Base-by-base conservation (phyloP, 1,140 invertebrate genomes). In the Drosophila ironensis region DNA sequence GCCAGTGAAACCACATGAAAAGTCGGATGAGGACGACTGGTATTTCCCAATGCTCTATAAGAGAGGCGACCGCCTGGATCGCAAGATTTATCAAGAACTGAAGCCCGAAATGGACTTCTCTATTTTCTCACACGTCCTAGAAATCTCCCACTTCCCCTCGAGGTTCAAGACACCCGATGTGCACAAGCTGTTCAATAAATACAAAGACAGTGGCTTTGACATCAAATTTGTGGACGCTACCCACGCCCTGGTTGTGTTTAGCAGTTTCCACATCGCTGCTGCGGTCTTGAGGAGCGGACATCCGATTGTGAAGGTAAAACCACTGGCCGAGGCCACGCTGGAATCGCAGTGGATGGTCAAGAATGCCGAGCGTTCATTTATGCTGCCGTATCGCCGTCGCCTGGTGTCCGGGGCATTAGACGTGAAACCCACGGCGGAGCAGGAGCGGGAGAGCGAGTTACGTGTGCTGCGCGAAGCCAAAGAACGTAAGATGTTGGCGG, bases 201-300 rank as follows among this genome's bases (percentile, higher is more conserved):
- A 94, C 77, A 94, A 94, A 88, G 94, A 94, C 66, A 92, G 92
- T 9, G 94, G 94, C 37, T 97, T 97, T 90, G 95, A 97, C 81
- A 94, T 98, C 22, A 97, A 97, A 88, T 98, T 97, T 97, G 97
- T 98, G 9, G 96, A 98, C 88, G 96, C 98, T 89, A 97, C 96
- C 8, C 96, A 97, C 91, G 96, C 96, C 28, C 91, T 98, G 50
- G 96, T 94, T 45, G 93, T 97, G 17, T 98, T 97, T 91, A 93
- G 94, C 87, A 96, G 95, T 91, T 92, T 94, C 37, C 91, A 94
- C 69, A 94, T 96, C 89, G 97, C 96, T 91, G 93, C 94, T 38
- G 95, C 96, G 90, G 96, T 96, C 12, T 89, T 97, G 56, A 92
- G 92, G 2, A 92, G 92, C 41, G 91, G 93, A 46, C 94, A 95